These are phyloP conservation scores for Sycobia sp. DNA, from an alignment of 1,140 invertebrate species.

Conservation along the genomic window DNA sequence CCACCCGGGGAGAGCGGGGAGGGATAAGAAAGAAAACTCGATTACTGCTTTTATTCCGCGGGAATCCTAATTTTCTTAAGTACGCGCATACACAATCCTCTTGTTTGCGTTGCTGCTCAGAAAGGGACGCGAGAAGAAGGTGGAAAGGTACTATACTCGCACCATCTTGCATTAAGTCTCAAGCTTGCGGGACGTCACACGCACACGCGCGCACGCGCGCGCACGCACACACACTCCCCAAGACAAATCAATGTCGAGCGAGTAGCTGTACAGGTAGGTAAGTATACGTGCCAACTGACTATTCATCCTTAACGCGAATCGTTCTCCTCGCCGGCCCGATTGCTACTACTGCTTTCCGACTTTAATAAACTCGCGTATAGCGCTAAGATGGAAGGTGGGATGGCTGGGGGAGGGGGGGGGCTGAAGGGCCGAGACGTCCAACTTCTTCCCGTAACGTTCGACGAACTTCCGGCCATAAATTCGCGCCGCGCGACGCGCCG, in stretches of 20 bases:
- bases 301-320: too few species aligned
- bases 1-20: too few species aligned
- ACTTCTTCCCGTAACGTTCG: constrained; percentile 32
- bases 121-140: too few species aligned
- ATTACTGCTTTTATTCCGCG: not conserved
- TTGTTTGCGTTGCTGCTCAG: too few species aligned
- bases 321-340: not conserved
- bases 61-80: constrained; percentile 12
- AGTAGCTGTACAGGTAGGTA: constrained; percentile 12
- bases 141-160: too few species aligned
- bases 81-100: not conserved
- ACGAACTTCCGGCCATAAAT: constrained; percentile 37
- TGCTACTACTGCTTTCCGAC: not conserved
- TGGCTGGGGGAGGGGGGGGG: too few species aligned
- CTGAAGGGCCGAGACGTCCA: not conserved
- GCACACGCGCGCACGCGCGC: not conserved
- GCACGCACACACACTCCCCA: constrained; percentile 14
- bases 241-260: constrained; percentile 43
- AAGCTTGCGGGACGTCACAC: not conserved
- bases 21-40: not conserved
- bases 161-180: too few species aligned
- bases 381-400: too few species aligned
- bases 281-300: constrained; percentile 3
- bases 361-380: constrained; percentile 44
- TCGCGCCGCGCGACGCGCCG: constrained; percentile 23